Base-by-base conservation (phyloP, 2,113 vertebrate species). In the Chrysochloris asiatica region DNA sequence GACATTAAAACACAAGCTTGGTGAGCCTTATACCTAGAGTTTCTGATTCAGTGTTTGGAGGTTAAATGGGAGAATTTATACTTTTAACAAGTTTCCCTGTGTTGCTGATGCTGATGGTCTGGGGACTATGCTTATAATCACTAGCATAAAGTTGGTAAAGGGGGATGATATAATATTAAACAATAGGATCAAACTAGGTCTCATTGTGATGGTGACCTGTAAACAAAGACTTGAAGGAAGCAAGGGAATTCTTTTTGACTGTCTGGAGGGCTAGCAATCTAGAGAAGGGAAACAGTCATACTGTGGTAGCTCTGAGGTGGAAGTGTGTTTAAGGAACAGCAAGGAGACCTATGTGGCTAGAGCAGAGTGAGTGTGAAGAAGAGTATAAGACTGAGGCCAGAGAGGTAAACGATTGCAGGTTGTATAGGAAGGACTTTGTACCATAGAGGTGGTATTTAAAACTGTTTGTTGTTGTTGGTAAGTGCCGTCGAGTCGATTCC, bases 1-100 rank as follows among this genome's bases (percentile, higher is more conserved):
- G 26, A 16, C 41, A 22, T 79, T 92, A 71, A 89, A 92, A 87
- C 76, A n/a, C n/a, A n/a, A n/a, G n/a, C n/a, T n/a, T n/a, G n/a
- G n/a, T n/a, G n/a, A n/a, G n/a, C n/a, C n/a, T n/a, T n/a, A n/a
- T n/a, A n/a, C n/a, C n/a, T n/a, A n/a, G n/a, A 52, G 50, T 89
- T 92, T 81, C 59, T 76, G 83, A 78, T 47, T 86, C 36, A 84
- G 14, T 75, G 48, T 33, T 17, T 89, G 38, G 38, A 13, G 10
- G 11, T 69, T 48, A 69, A 59, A 12, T 75, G 89, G 71, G 45
- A 61, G 43, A 82, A 82, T 82, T 52, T 24, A 3, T 13, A 52
- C 26, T 75, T 92, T 80, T 79, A 22, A 33, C 8, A 89, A 69
- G 81, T n/a, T n/a, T n/a, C n/a, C n/a, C n/a, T n/a, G n/a, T 61